A percentile compares a stretch with the other conserved stretches of the same genome.
Evolutionary conservation across 2,113 vertebrate genomes (phyloP).

Genomic region (Corythoichthys intestinalis): DNA sequence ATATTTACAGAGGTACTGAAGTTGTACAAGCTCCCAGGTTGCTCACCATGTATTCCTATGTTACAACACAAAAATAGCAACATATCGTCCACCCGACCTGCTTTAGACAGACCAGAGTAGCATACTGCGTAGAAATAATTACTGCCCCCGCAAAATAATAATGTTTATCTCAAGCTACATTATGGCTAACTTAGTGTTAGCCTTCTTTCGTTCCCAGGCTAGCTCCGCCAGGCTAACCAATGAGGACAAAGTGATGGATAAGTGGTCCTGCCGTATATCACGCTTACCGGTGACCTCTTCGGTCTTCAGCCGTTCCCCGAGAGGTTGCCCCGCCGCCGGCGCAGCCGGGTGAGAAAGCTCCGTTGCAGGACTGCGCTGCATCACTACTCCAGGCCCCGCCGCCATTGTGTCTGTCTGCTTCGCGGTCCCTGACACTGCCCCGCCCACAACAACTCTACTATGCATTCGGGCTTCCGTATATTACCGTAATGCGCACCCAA

Average conservation of each 20-base stretch:
- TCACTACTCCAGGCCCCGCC: slow-evolving; percentile 60
- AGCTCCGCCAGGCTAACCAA: neutral
- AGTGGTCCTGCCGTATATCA: too few species aligned
- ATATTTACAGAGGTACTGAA: neutral
- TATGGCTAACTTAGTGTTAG: slow-evolving; percentile 24
- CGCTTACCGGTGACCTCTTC: slow-evolving; percentile 71
- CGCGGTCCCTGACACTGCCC: neutral
- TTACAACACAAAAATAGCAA: neutral
- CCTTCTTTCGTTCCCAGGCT: neutral
- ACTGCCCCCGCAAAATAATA: neutral
- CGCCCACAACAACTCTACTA: neutral
- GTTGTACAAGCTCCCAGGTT: neutral
- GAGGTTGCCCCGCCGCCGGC: slow-evolving; percentile 34
- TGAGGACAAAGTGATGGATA: too few species aligned
- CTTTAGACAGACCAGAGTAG: too few species aligned
- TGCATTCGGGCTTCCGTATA: slow-evolving; percentile 47
- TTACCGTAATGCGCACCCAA: neutral
- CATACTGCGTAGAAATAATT: neutral
- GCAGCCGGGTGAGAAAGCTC: slow-evolving; percentile 58
- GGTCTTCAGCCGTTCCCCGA: slow-evolving; percentile 58
- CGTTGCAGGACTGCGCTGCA: slow-evolving; percentile 70
- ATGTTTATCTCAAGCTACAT: neutral
- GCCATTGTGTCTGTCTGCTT: slow-evolving; percentile 51
- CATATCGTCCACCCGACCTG: neutral
- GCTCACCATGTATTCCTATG: neutral